Base-by-base conservation (phyloP, 1,140 invertebrate species). In the Calliopsis andreniformis region DNA sequence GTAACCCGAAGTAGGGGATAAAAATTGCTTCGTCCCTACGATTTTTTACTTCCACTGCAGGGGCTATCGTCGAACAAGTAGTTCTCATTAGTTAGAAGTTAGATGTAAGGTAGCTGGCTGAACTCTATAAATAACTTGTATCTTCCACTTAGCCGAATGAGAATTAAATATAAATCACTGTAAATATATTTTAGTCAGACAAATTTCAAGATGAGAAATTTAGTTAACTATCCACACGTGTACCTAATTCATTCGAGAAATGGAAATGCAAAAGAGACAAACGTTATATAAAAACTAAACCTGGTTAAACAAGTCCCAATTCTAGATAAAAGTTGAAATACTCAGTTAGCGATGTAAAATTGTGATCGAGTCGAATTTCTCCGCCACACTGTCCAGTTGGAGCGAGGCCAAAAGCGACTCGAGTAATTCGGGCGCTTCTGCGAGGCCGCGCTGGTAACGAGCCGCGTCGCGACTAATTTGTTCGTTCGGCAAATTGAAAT, bases 401-500 rank as follows among this genome's bases (percentile, higher is more conserved):
- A 55, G 4, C 1, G n/a, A 18, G 8, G 49, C 71, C 71, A 73
- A 35, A 51, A 77, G 23, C 49, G 39, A 23, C 30, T 14, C 23
- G 45, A 47, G 73, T 62, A 78, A 83, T 73, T 75, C 76, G 75
- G n/a, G 55, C 25, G 49, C 43, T 61, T 45, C 62, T 68, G 66
- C 73, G 76, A 73, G 71, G 53, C 58, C 62, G 68, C 23, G 59
- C 49, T 35, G 51, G 68, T 78, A 79, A 78, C 77, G 69, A 84
- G 79, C 42, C 49, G 56, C 55, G 70, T 66, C 62, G 62, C 73
- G 85, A 84, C 84, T 87, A 79, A 85, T 87, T 87, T 76, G 79
- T 87, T 62, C 72, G 78, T 76, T 82, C 75, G 73, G 80, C 73
- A 81, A 87, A 86, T 87, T 87, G 84, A 86, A 87, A 87, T 87